phyloP scores from a whole-genome alignment of 2,797 vertebrate species.

The Premnoplex brunnescens region DNA sequence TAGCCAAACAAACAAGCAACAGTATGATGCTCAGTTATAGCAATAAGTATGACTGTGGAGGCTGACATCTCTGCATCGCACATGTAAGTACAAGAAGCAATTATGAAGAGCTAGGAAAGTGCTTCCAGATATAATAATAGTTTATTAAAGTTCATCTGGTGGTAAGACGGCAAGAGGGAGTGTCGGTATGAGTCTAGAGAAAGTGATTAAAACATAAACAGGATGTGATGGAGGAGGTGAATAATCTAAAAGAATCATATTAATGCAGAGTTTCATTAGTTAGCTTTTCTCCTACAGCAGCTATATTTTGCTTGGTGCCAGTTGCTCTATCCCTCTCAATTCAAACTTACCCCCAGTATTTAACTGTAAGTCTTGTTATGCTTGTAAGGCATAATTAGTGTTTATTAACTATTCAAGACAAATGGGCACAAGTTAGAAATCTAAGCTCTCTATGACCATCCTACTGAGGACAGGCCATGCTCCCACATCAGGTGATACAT shows the following conservation, averaged over 20 bases:
- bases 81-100: neutral
- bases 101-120: neutral
- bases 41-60: neutral
- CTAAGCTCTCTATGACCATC: neutral
- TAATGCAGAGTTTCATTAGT: slow-evolving; percentile 2
- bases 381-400: neutral
- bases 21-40: neutral
- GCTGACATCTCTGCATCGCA: neutral
- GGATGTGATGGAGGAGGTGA: slow-evolving; percentile 14
- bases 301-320: slow-evolving; percentile 15
- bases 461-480: neutral
- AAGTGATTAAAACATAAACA: slow-evolving; percentile 37
- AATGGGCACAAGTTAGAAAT: neutral
- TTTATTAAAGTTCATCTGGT: slow-evolving; percentile 32
- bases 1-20: neutral
- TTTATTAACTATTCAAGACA: neutral
- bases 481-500: neutral
- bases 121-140: slow-evolving; percentile 24
- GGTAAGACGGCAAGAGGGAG: neutral
- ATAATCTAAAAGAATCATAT: neutral
- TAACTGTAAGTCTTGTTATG: neutral
- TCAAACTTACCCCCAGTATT: neutral
- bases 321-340: neutral
- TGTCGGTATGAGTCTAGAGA: neutral
- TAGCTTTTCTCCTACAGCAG: neutral